These are phyloP conservation scores for Brachyhypopomus gauderio DNA, from an alignment of 2,113 vertebrate genomes.

Conservation along the genomic window DNA sequence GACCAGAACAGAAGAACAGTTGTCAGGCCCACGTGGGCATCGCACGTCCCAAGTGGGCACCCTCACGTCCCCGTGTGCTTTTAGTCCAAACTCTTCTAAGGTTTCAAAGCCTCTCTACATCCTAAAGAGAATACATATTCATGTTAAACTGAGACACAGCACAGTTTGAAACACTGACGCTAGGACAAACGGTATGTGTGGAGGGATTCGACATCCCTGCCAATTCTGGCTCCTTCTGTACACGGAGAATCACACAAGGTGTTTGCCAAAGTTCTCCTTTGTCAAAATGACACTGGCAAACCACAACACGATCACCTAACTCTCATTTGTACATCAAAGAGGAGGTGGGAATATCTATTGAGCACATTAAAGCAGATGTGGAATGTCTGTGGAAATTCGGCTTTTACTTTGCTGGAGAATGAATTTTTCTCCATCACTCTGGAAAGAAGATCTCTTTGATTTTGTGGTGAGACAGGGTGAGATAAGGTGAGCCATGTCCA, in stretches of 20 bases:
- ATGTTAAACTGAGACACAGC: constrained; percentile 7
- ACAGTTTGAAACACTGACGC: constrained; percentile 11
- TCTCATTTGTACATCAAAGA: constrained; percentile 54
- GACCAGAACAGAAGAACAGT: constrained; percentile 50
- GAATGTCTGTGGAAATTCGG: constrained; percentile 39
- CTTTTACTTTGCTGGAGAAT: constrained; percentile 56
- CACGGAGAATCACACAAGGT: constrained; percentile 6
- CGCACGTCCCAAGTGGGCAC: constrained; percentile 16
- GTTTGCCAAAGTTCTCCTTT: constrained; percentile 11
- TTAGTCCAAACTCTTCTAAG: constrained; percentile 35
- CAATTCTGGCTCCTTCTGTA: constrained; percentile 5
- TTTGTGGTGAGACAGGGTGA: constrained; percentile 60
- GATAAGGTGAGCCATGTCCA: constrained; percentile 11
- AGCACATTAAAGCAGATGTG: constrained; percentile 47
- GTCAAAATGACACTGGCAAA: not conserved
- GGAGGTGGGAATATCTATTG: not conserved
- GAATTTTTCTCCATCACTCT: constrained; percentile 60
- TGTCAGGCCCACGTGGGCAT: constrained; percentile 47
- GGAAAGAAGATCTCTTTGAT: constrained; percentile 61
- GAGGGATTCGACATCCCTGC: not conserved
- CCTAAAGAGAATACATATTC: constrained; percentile 34
- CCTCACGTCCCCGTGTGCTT: constrained; percentile 36
- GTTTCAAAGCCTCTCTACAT: constrained; percentile 45
- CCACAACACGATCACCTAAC: constrained; percentile 5
- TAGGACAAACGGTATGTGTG: not conserved